phyloP scores from a whole-genome alignment of 2,888 invertebrate genomes.

The Muschampia plurimacula region DNA sequence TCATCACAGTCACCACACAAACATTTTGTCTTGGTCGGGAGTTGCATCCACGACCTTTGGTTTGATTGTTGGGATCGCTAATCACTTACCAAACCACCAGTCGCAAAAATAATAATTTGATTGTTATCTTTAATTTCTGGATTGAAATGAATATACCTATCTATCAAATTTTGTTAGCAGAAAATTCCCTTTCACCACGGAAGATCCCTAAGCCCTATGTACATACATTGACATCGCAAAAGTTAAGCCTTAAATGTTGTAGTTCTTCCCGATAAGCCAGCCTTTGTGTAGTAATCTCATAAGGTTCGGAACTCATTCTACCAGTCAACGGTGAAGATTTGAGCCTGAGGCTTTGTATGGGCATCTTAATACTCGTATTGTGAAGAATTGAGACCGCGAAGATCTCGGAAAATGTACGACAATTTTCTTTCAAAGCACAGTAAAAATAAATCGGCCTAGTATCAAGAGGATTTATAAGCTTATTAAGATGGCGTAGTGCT shows the following conservation, averaged over 20 bases:
- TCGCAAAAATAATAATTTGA: too few relatives aligned
- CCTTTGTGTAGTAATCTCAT: constrained; percentile 75
- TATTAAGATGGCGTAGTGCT: constrained; percentile 6
- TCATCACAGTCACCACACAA: too few relatives aligned
- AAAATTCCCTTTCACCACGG: constrained; percentile 18
- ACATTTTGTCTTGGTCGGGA: too few relatives aligned
- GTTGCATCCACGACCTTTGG: too few relatives aligned
- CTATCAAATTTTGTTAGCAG: neutral
- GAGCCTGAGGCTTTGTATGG: constrained; percentile 74
- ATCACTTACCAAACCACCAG: too few relatives aligned
- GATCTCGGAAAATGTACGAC: constrained; percentile 53
- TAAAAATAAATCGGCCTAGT: constrained; percentile 35
- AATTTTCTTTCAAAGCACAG: constrained; percentile 46
- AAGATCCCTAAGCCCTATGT: constrained; percentile 19
- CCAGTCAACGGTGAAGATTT: constrained; percentile 59
- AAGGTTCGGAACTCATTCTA: constrained; percentile 65
- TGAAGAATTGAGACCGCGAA: constrained; percentile 48
- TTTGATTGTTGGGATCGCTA: too few relatives aligned
- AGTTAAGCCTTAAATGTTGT: constrained; percentile 76
- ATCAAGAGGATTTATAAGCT: constrained; percentile 22
- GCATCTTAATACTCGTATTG: constrained; percentile 74
- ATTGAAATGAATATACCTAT: too few relatives aligned
- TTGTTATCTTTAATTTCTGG: too few relatives aligned
- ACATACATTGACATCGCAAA: constrained; percentile 48
- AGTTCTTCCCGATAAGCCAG: constrained; percentile 55